Evolutionary conservation across 1,140 invertebrate genomes (phyloP), one percentile per base, ranked within the genome.

Genomic region (Hetaerina americana): DNA sequence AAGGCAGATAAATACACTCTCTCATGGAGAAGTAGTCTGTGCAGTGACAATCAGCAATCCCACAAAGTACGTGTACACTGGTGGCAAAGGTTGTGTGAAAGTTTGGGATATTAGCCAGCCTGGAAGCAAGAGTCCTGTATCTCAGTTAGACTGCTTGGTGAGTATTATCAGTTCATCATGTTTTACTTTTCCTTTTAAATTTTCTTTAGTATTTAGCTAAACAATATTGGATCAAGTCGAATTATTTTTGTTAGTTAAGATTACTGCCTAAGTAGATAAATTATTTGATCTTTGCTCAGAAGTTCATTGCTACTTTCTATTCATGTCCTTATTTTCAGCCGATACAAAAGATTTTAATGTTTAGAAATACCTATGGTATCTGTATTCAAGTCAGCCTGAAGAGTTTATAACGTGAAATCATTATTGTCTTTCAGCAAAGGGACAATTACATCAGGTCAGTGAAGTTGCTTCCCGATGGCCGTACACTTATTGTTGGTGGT

Each of bases 401-500:
- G n/a, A n/a, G n/a, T n/a, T n/a, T n/a, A n/a, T n/a, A n/a, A n/a
- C n/a, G n/a, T n/a, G n/a, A n/a, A n/a, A n/a, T n/a, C n/a, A n/a
- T n/a, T n/a, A 57, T 57, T 57, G 15, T 22, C 22, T 75, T 76
- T 26, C 73, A 84, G 76, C 87, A 92, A 85, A 84, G 92, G 70
- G 93, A 96, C 76, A 95, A 93, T 80, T 97, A 97, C 81, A 95
- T 96, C 77, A 83, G 93, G 73, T 94, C 93, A 15, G 94, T 96
- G 26, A 97, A 97, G 81, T 81, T 96, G 2, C 80, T 96, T 57
- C 91, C 93, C n/a, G 94, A 97, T 78, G 92, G 92, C 0, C 82
- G 93, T 66, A 96, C 93, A 0, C 81, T 97, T 15, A 94, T 97
- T 74, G 94, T 97, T 26, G 95, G 95, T 0, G 95, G 95, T 12